Evolutionary conservation across 2,797 vertebrate genomes (phyloP).

Genomic region (Propithecus deckenii): DNA sequence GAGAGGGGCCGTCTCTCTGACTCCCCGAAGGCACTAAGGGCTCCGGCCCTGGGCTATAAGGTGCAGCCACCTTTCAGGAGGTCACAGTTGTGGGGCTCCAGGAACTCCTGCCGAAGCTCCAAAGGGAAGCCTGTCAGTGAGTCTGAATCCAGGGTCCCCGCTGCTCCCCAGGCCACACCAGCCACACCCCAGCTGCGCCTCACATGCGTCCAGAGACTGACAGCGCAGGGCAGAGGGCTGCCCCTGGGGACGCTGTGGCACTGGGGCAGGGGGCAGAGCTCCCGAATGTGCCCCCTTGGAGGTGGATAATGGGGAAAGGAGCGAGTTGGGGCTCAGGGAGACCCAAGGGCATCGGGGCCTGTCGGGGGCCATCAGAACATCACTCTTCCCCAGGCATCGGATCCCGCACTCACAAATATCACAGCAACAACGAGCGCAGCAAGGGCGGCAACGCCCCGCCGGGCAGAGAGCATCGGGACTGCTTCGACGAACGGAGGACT

Average conservation of each 20-base stretch:
- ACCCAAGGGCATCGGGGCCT: accelerated
- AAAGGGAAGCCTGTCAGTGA: not conserved
- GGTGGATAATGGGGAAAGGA: not conserved
- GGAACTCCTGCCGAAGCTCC: not conserved
- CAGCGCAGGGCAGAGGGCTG: not conserved
- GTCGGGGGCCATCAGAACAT: not conserved
- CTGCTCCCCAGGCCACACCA: too few species aligned
- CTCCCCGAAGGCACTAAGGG: not conserved
- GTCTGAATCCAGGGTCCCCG: not conserved
- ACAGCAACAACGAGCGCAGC: not conserved
- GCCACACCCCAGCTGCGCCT: not conserved
- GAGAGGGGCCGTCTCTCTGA: not conserved
- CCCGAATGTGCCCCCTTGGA: not conserved
- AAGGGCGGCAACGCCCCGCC: not conserved
- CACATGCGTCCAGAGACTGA: not conserved
- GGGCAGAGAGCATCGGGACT: not conserved
- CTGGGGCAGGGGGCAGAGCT: too few species aligned
- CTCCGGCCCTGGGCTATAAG: not conserved
- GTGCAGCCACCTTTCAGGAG: not conserved
- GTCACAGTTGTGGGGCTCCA: accelerated
- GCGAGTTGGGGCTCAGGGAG: not conserved
- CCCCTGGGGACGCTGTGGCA: not conserved
- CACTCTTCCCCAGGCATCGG: not conserved
- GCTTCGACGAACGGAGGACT: not conserved
- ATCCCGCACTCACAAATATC: not conserved